Evolutionary conservation across 2,888 invertebrate genomes (phyloP).

Genomic region (Sthenelais limicola): DNA sequence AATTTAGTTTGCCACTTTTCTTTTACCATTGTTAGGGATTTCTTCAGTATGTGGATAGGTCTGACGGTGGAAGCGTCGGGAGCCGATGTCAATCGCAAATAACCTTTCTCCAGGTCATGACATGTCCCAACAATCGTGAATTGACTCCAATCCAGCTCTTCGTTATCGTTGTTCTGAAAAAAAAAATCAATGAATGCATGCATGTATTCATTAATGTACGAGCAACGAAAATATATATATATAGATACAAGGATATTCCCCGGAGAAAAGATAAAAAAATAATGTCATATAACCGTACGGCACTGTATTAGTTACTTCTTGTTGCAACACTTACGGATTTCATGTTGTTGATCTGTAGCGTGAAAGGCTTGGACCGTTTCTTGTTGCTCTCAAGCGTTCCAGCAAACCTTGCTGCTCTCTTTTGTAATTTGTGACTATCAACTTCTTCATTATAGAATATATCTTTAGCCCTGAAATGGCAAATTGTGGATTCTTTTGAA

Average conservation of each 20-base stretch:
- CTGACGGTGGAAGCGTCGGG: constrained; percentile 82
- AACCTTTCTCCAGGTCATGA: constrained; percentile 94
- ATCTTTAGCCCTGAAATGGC: constrained; percentile 14
- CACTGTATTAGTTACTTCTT: too few relatives aligned
- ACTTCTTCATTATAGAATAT: constrained; percentile 55
- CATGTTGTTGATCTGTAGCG: constrained; percentile 61
- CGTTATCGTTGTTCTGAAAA: constrained; percentile 70
- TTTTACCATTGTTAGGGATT: constrained; percentile 91
- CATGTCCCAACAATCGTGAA: constrained; percentile 94
- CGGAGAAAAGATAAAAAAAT: too few relatives aligned
- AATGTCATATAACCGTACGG: too few relatives aligned
- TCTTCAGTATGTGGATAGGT: constrained; percentile 87
- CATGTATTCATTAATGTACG: too few relatives aligned
- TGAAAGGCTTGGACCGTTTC: constrained; percentile 52
- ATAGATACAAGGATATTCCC: too few relatives aligned
- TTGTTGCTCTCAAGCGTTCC: constrained; percentile 57
- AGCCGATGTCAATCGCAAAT: constrained; percentile 91
- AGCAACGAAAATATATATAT: too few relatives aligned
- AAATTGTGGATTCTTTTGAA: too few relatives aligned
- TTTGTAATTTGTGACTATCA: constrained; percentile 71
- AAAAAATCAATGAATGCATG: too few relatives aligned
- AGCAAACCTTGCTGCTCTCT: constrained; percentile 89
- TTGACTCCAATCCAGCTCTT: constrained; percentile 86
- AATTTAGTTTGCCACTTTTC: constrained; percentile 89
- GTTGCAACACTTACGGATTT: constrained; percentile 6